Evolutionary conservation across 23 tunicate genomes (phyloP).

Genomic region (Phallusia fumigata): DNA sequence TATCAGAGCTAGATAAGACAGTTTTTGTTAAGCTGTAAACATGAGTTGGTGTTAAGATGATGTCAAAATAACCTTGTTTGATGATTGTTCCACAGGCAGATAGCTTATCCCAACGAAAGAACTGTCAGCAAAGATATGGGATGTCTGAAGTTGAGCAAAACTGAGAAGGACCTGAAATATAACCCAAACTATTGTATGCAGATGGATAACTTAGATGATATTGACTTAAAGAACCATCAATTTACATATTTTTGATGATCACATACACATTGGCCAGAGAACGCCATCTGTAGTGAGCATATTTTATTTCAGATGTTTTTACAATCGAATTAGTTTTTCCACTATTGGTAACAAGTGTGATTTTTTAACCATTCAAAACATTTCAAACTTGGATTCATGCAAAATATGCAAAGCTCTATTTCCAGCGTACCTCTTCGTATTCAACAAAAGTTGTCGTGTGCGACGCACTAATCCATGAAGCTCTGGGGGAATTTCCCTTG

Average conservation of each 20-base stretch:
- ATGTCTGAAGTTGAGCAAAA: slow-evolving; percentile 15
- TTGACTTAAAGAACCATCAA: neutral
- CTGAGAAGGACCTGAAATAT: slow-evolving; percentile 38
- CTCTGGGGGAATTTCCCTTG: slow-evolving; percentile 12
- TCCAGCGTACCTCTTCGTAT: slow-evolving; percentile 44
- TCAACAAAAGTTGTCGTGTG: slow-evolving; percentile 43
- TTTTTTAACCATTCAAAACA: too few species aligned
- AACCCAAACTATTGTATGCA: neutral
- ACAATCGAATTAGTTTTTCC: too few species aligned
- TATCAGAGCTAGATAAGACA: too few species aligned
- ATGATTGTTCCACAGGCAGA: slow-evolving; percentile 15
- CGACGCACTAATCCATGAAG: slow-evolving; percentile 44
- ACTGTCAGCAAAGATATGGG: slow-evolving; percentile 41
- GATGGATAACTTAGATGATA: neutral
- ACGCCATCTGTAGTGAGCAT: too few species aligned
- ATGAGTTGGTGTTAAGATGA: too few species aligned
- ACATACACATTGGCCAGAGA: too few species aligned
- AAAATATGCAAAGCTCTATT: too few species aligned
- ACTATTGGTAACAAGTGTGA: too few species aligned
- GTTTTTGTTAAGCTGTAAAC: too few species aligned
- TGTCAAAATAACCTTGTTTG: neutral
- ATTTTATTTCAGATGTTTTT: too few species aligned
- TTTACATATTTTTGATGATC: too few species aligned
- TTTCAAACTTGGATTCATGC: too few species aligned
- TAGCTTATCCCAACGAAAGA: slow-evolving; percentile 46